phyloP scores from a whole-genome alignment of 1,140 invertebrate species.

The Maniola jurtina region DNA sequence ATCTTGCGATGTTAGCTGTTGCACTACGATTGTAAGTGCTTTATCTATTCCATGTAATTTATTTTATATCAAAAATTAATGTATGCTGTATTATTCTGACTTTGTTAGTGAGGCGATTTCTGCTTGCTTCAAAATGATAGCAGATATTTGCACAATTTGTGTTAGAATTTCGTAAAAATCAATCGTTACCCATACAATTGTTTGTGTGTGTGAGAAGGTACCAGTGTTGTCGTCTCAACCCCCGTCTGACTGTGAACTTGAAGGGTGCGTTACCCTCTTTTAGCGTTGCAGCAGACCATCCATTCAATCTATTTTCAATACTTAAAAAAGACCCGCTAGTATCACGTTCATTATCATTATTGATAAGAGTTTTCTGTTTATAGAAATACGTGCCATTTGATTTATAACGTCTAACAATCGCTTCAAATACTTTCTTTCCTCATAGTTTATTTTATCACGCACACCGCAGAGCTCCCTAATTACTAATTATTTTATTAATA shows the following conservation, averaged over 20 bases:
- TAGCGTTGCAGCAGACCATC: background rate
- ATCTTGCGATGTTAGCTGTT: conserved; percentile 6
- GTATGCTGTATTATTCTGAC: background rate
- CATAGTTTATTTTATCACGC: conserved; percentile 7
- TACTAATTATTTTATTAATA: no score
- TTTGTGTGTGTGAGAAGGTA: conserved; percentile 40
- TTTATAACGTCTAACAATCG: background rate
- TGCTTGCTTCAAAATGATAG: background rate
- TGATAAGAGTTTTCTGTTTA: conserved; percentile 10
- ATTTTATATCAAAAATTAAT: background rate
- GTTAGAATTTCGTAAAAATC: conserved; percentile 10
- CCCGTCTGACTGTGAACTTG: conserved; percentile 57
- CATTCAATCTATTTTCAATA: background rate
- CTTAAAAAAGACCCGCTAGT: background rate
- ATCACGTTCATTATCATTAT: background rate
- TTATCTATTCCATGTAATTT: conserved; percentile 9
- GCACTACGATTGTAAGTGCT: background rate
- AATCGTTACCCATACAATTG: conserved; percentile 20
- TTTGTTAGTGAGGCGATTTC: background rate
- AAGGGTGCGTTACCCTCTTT: conserved; percentile 67
- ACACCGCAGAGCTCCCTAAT: background rate
- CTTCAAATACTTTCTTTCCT: background rate
- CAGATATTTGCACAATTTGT: background rate
- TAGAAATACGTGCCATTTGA: conserved; percentile 2
- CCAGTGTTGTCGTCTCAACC: conserved; percentile 38